Conservation (phyloP, 2,888 invertebrate genomes). For the Xestobium rufovillosum region DNA sequence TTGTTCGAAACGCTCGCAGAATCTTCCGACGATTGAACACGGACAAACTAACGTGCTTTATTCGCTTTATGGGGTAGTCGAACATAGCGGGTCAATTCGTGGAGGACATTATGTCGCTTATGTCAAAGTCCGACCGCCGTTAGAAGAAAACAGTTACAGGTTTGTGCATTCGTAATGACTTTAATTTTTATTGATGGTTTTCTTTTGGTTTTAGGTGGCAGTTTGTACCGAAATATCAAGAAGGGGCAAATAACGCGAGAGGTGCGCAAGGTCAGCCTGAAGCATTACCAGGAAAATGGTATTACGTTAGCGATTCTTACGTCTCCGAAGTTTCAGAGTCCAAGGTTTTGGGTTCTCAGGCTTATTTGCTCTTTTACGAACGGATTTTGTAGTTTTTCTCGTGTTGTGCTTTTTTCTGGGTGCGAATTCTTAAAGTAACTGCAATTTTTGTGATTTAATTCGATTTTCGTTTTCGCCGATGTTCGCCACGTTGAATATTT, state of each 20-base stretch:
- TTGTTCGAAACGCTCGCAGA: slow-evolving; percentile 60
- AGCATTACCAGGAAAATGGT: slow-evolving; percentile 77
- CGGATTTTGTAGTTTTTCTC: slow-evolving; percentile 61
- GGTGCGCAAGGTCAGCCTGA: slow-evolving; percentile 40
- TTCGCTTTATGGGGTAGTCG: slow-evolving; percentile 90
- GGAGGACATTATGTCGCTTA: slow-evolving; percentile 93
- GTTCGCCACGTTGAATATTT: no score
- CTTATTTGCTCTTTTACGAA: slow-evolving; percentile 95
- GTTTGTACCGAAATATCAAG: slow-evolving; percentile 53
- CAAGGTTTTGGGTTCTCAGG: slow-evolving; percentile 76
- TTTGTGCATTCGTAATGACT: no score
- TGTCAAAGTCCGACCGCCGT: slow-evolving; percentile 72
- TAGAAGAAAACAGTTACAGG: slow-evolving; percentile 57
- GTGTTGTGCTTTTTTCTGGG: slow-evolving; percentile 7
- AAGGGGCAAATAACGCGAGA: slow-evolving; percentile 39
- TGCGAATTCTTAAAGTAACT: background rate
- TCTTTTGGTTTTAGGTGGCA: no score
- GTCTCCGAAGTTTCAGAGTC: slow-evolving; percentile 75
- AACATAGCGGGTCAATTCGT: slow-evolving; percentile 86
- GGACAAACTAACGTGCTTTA: slow-evolving; percentile 57
- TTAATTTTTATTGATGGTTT: no score
- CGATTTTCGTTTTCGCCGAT: no score
- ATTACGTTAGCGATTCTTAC: slow-evolving; percentile 84
- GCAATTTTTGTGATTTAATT: no score
- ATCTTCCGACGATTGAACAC: slow-evolving; percentile 46